A percentile compares a stretch with the other conserved stretches of the same genome.
These are phyloP conservation scores for Anniella stebbinsi DNA, from an alignment of 2,797 vertebrate genomes.

Conservation along the genomic window DNA sequence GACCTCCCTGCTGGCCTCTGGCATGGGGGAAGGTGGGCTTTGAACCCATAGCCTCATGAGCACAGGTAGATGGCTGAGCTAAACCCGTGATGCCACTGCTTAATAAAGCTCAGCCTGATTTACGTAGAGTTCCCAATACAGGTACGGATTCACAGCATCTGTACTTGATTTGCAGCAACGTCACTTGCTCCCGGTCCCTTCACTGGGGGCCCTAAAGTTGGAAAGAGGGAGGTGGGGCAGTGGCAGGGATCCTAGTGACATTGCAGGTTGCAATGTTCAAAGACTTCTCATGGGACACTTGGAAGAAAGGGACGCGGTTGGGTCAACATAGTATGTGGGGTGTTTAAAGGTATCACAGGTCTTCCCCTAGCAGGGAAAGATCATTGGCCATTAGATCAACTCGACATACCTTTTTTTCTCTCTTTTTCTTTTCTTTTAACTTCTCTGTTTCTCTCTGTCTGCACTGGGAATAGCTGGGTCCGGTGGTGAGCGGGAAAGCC, in stretches of 20 bases:
- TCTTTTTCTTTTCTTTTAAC: background rate
- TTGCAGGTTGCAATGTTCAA: background rate
- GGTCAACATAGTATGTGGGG: background rate
- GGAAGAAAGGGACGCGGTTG: background rate
- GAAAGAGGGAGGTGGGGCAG: background rate
- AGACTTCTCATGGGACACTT: background rate
- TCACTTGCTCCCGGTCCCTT: background rate
- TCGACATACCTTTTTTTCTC: background rate
- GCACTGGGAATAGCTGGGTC: background rate
- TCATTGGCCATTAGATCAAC: background rate
- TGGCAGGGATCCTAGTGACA: background rate
- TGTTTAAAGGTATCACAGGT: background rate
- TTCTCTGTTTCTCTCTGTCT: conserved; percentile 72
- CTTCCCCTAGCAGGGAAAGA: background rate
- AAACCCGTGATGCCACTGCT: background rate
- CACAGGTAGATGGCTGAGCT: background rate
- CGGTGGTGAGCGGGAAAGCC: background rate
- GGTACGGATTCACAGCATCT: no score
- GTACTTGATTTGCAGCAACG: background rate
- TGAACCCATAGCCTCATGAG: background rate
- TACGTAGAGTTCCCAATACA: background rate
- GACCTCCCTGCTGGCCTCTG: background rate
- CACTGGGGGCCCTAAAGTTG: no score
- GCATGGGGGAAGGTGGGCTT: background rate
- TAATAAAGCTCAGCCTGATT: background rate